Conservation (phyloP, 2,113 vertebrate genomes). For the Anser cygnoides region DNA sequence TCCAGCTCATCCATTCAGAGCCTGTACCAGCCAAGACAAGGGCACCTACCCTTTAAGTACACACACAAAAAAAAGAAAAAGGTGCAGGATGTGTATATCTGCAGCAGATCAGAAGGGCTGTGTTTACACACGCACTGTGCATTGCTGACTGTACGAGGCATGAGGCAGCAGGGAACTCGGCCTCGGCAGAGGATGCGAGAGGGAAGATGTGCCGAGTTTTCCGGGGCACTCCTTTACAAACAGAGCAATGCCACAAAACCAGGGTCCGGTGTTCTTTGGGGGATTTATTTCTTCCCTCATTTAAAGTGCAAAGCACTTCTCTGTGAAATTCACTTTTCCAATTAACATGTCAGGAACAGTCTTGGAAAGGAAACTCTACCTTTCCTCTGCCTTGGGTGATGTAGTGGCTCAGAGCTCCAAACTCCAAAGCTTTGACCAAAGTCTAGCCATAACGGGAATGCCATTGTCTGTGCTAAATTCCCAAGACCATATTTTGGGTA, state of each 20-base stretch:
- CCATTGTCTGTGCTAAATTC: background rate
- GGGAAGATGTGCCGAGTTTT: background rate
- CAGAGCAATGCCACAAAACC: background rate
- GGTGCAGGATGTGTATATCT: background rate
- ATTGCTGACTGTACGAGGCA: background rate
- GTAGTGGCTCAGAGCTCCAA: background rate
- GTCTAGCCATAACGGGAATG: background rate
- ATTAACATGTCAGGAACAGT: background rate
- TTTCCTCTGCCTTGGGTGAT: too few relatives aligned
- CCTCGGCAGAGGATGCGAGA: background rate
- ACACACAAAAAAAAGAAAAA: background rate
- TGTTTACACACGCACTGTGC: background rate
- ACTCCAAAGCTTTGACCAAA: background rate
- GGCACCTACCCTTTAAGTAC: background rate
- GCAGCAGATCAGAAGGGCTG: background rate
- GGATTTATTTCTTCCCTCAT: background rate
- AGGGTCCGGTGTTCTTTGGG: background rate
- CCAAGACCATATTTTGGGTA: background rate
- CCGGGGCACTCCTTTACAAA: background rate
- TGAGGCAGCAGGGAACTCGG: fast-evolving
- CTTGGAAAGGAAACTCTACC: background rate
- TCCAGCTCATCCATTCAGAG: background rate
- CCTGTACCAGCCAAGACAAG: background rate
- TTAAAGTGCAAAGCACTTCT: background rate
- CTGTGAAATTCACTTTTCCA: background rate